Evolutionary conservation across 2,888 invertebrate species (phyloP), one percentile per base, ranked within the genome.

Genomic region (Amphimallon solstitiale): DNA sequence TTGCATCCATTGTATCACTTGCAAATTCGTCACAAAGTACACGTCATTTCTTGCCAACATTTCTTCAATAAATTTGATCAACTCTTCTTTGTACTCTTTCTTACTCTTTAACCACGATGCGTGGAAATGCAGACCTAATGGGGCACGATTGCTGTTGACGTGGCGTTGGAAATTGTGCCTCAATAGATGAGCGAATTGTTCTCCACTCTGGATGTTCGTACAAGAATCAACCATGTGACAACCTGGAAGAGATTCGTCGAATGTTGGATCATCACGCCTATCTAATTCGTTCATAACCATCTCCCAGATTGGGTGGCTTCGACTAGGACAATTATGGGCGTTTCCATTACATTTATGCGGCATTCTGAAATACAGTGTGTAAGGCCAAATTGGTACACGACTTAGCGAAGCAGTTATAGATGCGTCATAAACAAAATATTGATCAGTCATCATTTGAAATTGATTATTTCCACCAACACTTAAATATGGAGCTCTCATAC

Each of bases 381-480:
- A 98, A 0, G 98, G 98, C 97, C 97, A 98, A 80, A 95, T 93
- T 60, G 96, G 96, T 21, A 95, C 94, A 54, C 94, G 91, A 37
- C 92, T 88, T 63, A 95, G 85, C 0, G 95, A 93, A 19, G 95
- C 95, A 1, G 95, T 95, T 78, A 97, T 95, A 10, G 96, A 95
- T 17, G 96, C 94, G 80, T 97, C 97, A 81, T 97, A 97, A 4
- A 93, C 91, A 82, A 96, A 96, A 84, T 93, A 94, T 80, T 96
- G 94, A 82, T 96, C 95, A 62, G 92, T 90, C 96, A 97, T 96
- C 95, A 97, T 97, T 83, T 95, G 93, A 81, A 97, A 97, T 85
- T 96, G 95, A 76, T 91, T 94, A 86, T 96, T 95, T 69, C 97
- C 96, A 69, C 97, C 96, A 0, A 95, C 94, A 60, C 95, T 87